Evolutionary conservation across 2,888 invertebrate species (phyloP).

Genomic region (Amphimallon solstitiale): DNA sequence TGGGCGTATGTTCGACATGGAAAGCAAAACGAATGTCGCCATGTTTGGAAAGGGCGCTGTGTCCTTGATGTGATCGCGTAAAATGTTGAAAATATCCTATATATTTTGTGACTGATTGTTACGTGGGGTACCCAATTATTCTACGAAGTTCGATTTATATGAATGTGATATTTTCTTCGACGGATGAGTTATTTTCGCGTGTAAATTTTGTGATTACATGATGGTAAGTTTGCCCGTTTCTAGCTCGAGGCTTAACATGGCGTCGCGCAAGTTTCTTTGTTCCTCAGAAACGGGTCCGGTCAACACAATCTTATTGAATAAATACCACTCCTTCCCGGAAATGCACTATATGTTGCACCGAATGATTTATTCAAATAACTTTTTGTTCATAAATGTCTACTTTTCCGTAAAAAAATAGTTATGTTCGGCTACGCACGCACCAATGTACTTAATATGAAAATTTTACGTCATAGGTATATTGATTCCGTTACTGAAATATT

Average conservation of each 20-base stretch:
- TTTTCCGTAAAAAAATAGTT: constrained; percentile 26
- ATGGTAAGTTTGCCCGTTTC: constrained; percentile 69
- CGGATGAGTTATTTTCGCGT: constrained; percentile 69
- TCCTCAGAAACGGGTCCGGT: constrained; percentile 21
- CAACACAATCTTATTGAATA: constrained; percentile 3
- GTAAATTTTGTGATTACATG: constrained; percentile 74
- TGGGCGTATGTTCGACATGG: constrained; percentile 51
- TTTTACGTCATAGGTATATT: constrained; percentile 51
- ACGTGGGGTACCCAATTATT: constrained; percentile 68
- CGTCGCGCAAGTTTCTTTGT: constrained; percentile 56
- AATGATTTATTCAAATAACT: constrained; percentile 21
- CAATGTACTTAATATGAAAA: constrained; percentile 48
- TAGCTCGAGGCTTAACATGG: constrained; percentile 64
- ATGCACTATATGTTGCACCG: neutral
- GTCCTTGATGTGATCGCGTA: constrained; percentile 62
- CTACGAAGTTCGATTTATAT: constrained; percentile 62
- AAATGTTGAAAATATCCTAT: constrained; percentile 66
- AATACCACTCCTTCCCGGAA: neutral
- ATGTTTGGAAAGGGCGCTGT: constrained; percentile 65
- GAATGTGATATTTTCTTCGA: constrained; percentile 62
- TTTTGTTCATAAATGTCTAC: constrained; percentile 29
- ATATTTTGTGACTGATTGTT: constrained; percentile 64
- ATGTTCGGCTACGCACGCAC: constrained; percentile 43
- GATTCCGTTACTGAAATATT: constrained; percentile 46
- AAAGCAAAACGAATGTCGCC: constrained; percentile 64